Base-by-base conservation (phyloP, 2,797 vertebrate genomes). In the Ficedula albicollis region DNA sequence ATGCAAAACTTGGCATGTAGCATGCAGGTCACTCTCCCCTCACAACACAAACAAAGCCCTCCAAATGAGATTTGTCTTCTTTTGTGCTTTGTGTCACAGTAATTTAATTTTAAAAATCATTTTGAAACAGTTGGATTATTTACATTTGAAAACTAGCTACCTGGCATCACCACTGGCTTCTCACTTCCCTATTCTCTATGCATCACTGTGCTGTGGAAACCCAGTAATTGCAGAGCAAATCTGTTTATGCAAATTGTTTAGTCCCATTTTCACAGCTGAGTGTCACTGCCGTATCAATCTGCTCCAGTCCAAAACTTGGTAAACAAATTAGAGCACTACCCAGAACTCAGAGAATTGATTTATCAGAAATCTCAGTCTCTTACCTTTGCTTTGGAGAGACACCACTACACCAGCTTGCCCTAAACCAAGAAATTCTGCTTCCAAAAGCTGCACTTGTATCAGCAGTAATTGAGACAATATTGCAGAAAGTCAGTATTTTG, bases 111-210 rank as follows among this genome's bases (percentile, higher is more conserved):
- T 43, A 1, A 67, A 90, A 93, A 87, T 44, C 0, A 38, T 55
- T 95, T 66, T 51, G 93, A 79, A 94, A 79, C 79, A 88, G 44
- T 5, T 72, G 76, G 89, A 70, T 93, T 95, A 70, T 74, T 94
- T 76, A 84, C 41, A 87, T 20, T 59, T 46, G 39, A 70, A 51
- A 92, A 92, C 52, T 6, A 85, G 56, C 66, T 32, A 10, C 10
- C 69, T 27, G 30, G 69, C 68, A 54, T 14, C 44, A 52, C 11
- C 64, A 13, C 32, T 44, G 58, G 74, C 54, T 85, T n/a, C 49
- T 87, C 87, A 23, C 60, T n/a, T 62, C 30, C 70, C 63, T 46
- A 8, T 76, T 75, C 63, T 55, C 89, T 38, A 22, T 4, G 60
- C 90, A 36, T 26, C 3, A 0, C 32, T 22, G 39, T 81, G 51